A percentile compares a stretch with the other conserved stretches of the same genome.
phyloP scores from a whole-genome alignment of 2,113 vertebrate genomes.

The Otis tarda region DNA sequence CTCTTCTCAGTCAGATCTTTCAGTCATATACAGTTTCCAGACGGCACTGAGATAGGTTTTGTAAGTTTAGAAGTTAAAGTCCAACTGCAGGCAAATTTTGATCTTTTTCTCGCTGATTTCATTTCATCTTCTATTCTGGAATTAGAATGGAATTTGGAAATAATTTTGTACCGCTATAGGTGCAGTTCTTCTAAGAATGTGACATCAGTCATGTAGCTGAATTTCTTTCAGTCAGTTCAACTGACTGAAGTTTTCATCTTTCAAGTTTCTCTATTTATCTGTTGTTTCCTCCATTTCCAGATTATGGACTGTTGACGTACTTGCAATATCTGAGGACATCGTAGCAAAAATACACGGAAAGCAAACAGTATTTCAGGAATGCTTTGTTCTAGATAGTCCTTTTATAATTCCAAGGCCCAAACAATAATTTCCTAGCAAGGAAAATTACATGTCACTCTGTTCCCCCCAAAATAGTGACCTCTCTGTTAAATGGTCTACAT shows the following conservation, averaged over 20 bases:
- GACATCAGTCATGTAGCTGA: not conserved
- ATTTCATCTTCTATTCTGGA: not conserved
- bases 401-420: not conserved
- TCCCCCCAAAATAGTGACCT: not conserved
- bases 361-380: slow-evolving; percentile 44
- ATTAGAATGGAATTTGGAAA: not conserved
- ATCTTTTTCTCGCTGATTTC: not conserved
- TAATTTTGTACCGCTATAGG: not conserved
- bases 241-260: not conserved
- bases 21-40: not conserved
- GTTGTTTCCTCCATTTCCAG: not conserved
- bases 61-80: not conserved
- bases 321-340: not conserved
- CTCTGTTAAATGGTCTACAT: not conserved
- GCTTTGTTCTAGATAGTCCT: not conserved
- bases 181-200: not conserved
- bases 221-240: not conserved
- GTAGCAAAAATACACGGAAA: not conserved
- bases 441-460: not conserved
- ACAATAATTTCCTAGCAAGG: not conserved
- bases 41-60: not conserved
- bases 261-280: not conserved
- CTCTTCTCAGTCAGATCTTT: not conserved
- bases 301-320: not conserved
- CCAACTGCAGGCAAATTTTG: not conserved